These are phyloP conservation scores for Rutpela maculata DNA, from an alignment of 2,888 invertebrate species.

Conservation along the genomic window DNA sequence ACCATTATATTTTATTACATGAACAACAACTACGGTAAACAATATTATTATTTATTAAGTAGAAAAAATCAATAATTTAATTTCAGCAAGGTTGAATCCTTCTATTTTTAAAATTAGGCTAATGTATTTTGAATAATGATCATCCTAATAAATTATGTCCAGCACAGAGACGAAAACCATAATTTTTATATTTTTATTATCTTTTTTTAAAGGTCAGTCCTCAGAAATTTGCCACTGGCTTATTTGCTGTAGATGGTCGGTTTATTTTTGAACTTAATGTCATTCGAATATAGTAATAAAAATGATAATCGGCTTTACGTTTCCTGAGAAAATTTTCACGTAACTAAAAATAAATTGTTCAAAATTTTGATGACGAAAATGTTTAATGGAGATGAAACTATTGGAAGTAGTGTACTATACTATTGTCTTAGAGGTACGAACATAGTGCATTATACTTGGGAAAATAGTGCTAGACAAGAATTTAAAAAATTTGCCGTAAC, in stretches of 20 bases:
- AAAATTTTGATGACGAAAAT: no score
- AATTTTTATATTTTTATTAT: not conserved
- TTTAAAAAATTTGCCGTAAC: no score
- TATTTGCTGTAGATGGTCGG: no score
- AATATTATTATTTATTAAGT: slow-evolving; percentile 4
- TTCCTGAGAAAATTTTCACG: not conserved
- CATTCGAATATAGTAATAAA: not conserved
- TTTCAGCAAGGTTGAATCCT: slow-evolving; percentile 5
- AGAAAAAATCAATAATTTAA: not conserved
- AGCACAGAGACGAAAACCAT: not conserved
- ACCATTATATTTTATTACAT: not conserved
- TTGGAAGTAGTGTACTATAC: no score
- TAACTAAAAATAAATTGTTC: no score
- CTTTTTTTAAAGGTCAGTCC: not conserved
- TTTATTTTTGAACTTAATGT: no score
- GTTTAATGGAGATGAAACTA: no score
- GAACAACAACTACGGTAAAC: not conserved
- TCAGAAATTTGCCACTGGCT: not conserved
- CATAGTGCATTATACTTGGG: no score
- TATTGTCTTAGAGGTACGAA: no score
- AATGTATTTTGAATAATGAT: not conserved
- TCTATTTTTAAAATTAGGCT: not conserved
- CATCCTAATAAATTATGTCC: not conserved
- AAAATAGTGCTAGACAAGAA: no score
- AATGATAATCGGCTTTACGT: not conserved